Percentiles rank a stretch among this genome's conserved stretches.
Conservation (phyloP, 2,797 vertebrate species). For the Pristis pectinata region DNA sequence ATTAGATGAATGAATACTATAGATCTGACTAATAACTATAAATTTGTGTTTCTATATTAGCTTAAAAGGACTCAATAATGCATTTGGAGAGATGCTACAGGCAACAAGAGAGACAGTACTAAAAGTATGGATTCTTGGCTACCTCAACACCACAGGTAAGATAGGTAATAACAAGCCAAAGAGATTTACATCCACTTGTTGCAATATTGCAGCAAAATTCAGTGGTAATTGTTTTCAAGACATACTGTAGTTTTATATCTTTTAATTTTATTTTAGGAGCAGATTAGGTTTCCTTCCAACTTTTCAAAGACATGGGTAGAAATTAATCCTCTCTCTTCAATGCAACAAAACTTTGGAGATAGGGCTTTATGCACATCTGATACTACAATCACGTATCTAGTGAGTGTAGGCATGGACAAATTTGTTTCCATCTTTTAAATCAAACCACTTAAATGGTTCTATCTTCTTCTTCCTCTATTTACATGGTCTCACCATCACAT, state of each 20-base stretch:
- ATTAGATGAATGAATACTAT: not conserved
- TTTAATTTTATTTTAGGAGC: not conserved
- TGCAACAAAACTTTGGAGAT: too few relatives aligned
- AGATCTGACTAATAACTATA: not conserved
- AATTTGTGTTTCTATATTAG: slow-evolving; percentile 24
- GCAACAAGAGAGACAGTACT: not conserved
- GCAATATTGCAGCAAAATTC: not conserved
- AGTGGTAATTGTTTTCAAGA: not conserved
- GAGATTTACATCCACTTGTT: not conserved
- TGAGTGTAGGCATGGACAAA: too few relatives aligned
- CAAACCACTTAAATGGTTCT: not conserved
- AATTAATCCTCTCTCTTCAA: too few relatives aligned
- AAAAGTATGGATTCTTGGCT: not conserved
- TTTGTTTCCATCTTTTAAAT: not conserved
- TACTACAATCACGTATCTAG: too few relatives aligned
- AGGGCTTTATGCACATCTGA: too few relatives aligned
- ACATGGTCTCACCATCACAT: not conserved
- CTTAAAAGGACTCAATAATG: slow-evolving; percentile 34
- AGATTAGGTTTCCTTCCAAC: not conserved
- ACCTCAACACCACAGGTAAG: slow-evolving; percentile 30
- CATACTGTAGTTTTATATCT: not conserved
- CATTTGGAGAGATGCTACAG: slow-evolving; percentile 23
- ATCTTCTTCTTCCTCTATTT: not conserved
- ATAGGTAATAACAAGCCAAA: not conserved
- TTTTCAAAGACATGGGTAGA: not conserved